Conservation (phyloP, 2,888 invertebrate genomes). For the Parnassius apollo region DNA sequence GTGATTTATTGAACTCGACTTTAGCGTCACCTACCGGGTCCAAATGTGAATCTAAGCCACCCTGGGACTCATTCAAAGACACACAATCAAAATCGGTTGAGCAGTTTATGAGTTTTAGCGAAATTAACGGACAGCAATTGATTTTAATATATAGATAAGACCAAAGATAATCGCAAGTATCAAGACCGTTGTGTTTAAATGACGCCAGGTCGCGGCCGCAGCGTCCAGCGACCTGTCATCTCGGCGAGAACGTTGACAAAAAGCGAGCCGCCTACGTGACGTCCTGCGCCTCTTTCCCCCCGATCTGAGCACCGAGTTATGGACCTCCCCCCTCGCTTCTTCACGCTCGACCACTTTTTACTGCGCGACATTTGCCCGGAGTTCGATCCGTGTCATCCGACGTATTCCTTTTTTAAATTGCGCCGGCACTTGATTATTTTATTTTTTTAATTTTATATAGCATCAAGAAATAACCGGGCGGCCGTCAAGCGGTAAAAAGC, state of each 20-base stretch:
- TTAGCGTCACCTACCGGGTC: no score
- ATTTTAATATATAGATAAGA: constrained; percentile 4
- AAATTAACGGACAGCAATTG: no score
- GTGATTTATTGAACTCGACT: no score
- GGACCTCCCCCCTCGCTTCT: constrained; percentile 40
- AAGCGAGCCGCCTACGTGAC: constrained; percentile 80
- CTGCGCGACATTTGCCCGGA: constrained; percentile 81
- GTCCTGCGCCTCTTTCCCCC: constrained; percentile 56
- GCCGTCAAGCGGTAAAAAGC: constrained; percentile 74
- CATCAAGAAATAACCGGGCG: constrained; percentile 57
- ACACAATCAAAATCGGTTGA: no score
- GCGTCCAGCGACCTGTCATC: constrained; percentile 80
- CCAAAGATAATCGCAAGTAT: constrained; percentile 54
- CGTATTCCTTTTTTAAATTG: constrained; percentile 81
- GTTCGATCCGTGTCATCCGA: constrained; percentile 81
- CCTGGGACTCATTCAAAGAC: no score
- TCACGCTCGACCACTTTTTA: constrained; percentile 77
- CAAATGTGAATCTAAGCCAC: no score
- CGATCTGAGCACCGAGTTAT: constrained; percentile 30
- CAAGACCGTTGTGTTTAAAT: constrained; percentile 55
- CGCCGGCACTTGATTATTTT: constrained; percentile 73
- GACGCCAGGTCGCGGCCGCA: constrained; percentile 56
- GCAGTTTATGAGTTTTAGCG: no score
- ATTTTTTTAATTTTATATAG: constrained; percentile 78
- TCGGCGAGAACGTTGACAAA: constrained; percentile 81